These are phyloP conservation scores for Mactra quadrangularis DNA, from an alignment of 1,140 invertebrate species.

Conservation along the genomic window DNA sequence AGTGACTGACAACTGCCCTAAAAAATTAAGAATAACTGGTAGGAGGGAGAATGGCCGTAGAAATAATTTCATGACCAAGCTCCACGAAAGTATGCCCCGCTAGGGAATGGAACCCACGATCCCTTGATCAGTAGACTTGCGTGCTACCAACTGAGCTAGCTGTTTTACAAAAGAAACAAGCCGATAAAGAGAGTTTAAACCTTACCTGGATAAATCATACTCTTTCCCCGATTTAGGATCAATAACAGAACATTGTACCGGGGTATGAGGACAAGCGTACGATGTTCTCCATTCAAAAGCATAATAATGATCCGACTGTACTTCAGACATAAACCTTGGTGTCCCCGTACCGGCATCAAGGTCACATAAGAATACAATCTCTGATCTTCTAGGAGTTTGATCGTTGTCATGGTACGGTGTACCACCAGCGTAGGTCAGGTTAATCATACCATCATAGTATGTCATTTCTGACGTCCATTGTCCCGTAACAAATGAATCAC, in stretches of 20 bases:
- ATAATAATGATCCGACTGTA: constrained; percentile 71
- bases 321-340: constrained; percentile 78
- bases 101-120: no score
- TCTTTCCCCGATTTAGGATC: constrained; percentile 72
- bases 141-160: no score
- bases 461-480: constrained; percentile 60
- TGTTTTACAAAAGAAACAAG: no score
- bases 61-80: no score
- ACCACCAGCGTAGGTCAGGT: constrained; percentile 80
- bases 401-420: constrained; percentile 73
- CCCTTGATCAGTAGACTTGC: no score
- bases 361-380: constrained; percentile 83
- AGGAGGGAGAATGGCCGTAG: no score
- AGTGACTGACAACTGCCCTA: no score
- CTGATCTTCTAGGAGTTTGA: constrained; percentile 71
- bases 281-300: constrained; percentile 82
- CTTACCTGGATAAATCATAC: constrained; percentile 81
- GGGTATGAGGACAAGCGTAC: constrained; percentile 78
- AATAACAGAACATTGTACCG: constrained; percentile 77
- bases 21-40: no score
- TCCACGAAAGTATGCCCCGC: no score
- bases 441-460: constrained; percentile 82
- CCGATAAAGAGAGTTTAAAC: no score
- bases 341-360: constrained; percentile 72
- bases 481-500: constrained; percentile 70